Evolutionary conservation across 2,797 vertebrate genomes (phyloP).

Genomic region (Lepus townsendii): DNA sequence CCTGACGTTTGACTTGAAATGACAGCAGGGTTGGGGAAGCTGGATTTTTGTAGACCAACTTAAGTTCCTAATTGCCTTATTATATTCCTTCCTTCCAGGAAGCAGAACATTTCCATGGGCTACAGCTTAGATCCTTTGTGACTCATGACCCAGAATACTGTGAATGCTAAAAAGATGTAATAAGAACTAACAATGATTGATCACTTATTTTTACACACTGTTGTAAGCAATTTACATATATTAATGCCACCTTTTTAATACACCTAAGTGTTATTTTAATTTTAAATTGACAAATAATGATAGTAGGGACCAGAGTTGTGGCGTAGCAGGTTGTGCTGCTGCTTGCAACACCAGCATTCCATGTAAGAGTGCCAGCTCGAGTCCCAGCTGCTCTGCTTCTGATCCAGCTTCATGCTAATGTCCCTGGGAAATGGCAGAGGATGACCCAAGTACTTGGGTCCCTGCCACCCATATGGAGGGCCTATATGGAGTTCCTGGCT

Average conservation of each 20-base stretch:
- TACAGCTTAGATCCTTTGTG: constrained; percentile 12
- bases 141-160: background rate
- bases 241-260: background rate
- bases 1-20: constrained; percentile 35
- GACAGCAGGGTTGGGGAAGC: constrained; percentile 4
- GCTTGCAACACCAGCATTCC: too few relatives aligned
- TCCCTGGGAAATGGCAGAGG: too few relatives aligned
- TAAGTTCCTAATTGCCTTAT: constrained; percentile 12
- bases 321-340: too few relatives aligned
- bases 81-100: background rate
- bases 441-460: too few relatives aligned
- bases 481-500: too few relatives aligned
- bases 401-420: too few relatives aligned
- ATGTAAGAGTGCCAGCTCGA: too few relatives aligned
- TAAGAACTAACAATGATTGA: background rate
- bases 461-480: too few relatives aligned
- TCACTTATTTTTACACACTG: background rate
- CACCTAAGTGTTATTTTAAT: background rate
- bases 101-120: background rate
- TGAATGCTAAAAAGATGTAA: constrained; percentile 32
- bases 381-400: too few relatives aligned
- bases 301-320: background rate
- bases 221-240: constrained; percentile 25
- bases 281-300: background rate
- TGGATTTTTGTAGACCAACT: constrained; percentile 30